These are phyloP conservation scores for Macheiramphus alcinus DNA, from an alignment of 2,113 vertebrate genomes.

Conservation along the genomic window DNA sequence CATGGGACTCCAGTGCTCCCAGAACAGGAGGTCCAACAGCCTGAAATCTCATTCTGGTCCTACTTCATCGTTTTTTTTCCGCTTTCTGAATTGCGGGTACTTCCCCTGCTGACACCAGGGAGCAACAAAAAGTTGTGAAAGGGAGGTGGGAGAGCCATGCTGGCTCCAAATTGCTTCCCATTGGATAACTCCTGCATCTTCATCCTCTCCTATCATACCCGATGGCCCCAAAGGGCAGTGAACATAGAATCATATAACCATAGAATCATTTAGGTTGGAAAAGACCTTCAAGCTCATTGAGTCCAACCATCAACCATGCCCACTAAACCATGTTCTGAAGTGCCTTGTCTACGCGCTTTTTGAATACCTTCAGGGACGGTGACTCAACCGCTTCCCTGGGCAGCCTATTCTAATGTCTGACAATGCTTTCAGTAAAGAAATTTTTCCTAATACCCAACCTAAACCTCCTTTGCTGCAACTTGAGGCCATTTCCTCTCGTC, in stretches of 20 bases:
- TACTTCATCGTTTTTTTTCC: accelerated
- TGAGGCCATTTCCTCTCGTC: too few species aligned
- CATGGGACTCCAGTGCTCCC: not conserved
- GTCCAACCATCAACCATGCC: too few species aligned
- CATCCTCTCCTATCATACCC: not conserved
- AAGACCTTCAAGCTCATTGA: too few species aligned
- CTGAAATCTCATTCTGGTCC: not conserved
- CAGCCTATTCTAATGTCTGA: too few species aligned
- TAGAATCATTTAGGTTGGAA: too few species aligned
- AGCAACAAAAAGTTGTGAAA: not conserved
- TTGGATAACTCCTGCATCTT: not conserved
- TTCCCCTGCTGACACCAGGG: accelerated
- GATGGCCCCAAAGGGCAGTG: not conserved
- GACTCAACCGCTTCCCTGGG: too few species aligned
- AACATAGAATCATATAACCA: not conserved
- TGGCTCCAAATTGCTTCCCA: not conserved
- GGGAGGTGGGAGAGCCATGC: not conserved
- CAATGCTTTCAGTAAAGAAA: too few species aligned
- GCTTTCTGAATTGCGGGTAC: not conserved
- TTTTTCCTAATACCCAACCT: too few species aligned
- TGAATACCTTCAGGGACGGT: too few species aligned
- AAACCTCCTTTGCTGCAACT: too few species aligned
- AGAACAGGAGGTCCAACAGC: accelerated
- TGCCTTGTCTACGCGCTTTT: too few species aligned
- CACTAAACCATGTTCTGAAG: too few species aligned